Conservation (phyloP, 2,888 invertebrate species). For the Disparrhopalites patrizii region DNA sequence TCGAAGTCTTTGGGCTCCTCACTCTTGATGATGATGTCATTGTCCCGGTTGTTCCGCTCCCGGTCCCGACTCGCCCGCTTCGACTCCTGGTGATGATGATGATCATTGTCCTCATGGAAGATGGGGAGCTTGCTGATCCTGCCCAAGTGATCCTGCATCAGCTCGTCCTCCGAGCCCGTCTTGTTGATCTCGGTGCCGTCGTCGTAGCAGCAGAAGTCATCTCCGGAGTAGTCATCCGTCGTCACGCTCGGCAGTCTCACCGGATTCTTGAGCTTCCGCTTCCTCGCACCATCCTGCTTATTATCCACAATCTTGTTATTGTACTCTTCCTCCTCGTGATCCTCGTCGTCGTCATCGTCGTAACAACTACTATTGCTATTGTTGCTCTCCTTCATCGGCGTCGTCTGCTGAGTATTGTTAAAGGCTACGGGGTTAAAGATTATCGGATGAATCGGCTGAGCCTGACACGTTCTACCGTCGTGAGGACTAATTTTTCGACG, state of each 20-base stretch:
- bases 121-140: constrained; percentile 28
- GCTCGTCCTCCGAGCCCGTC: constrained; percentile 34
- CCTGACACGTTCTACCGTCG: constrained; percentile 83
- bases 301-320: constrained; percentile 19
- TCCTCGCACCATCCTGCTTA: constrained; percentile 44
- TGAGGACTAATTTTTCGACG: constrained; percentile 91
- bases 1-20: constrained; percentile 24
- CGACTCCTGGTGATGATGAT: constrained; percentile 2
- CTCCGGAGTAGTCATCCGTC: constrained; percentile 48
- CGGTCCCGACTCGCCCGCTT: neutral
- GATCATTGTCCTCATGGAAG: constrained; percentile 22
- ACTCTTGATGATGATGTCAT: constrained; percentile 10
- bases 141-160: constrained; percentile 36
- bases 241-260: constrained; percentile 47
- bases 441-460: constrained; percentile 50
- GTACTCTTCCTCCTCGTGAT: constrained; percentile 22
- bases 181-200: constrained; percentile 47
- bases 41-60: neutral
- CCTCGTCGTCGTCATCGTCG: constrained; percentile 24
- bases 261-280: constrained; percentile 43
- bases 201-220: constrained; percentile 47
- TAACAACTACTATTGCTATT: constrained; percentile 15
- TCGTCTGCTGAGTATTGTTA: constrained; percentile 52
- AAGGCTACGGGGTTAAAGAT: constrained; percentile 39
- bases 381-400: constrained; percentile 20